These are phyloP conservation scores for Telmatherina bonti DNA, from an alignment of 2,797 vertebrate species.

Conservation along the genomic window DNA sequence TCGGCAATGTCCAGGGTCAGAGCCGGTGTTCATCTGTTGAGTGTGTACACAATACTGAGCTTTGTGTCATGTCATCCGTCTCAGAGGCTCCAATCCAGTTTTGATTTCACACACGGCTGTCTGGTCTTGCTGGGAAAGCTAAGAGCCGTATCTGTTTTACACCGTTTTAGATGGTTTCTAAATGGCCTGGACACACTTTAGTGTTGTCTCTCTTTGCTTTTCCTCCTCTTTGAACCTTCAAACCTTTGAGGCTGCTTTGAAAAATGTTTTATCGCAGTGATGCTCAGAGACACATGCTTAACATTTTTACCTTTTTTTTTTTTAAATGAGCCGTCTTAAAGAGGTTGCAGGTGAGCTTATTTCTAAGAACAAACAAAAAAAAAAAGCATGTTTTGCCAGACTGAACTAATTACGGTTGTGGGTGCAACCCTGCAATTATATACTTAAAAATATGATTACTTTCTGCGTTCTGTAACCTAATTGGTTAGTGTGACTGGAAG, in stretches of 20 bases:
- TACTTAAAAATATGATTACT: background rate
- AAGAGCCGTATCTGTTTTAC: slow-evolving; percentile 34
- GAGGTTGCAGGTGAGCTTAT: slow-evolving; percentile 22
- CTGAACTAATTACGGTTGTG: slow-evolving; percentile 10
- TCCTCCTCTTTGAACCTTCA: background rate
- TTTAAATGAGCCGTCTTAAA: slow-evolving; percentile 34
- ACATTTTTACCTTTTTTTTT: slow-evolving; percentile 11
- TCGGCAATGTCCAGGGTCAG: slow-evolving; percentile 48
- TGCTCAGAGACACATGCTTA: background rate
- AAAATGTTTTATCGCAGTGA: slow-evolving; percentile 22
- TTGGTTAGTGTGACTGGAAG: slow-evolving; percentile 13
- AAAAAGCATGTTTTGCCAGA: background rate
- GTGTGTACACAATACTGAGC: slow-evolving; percentile 54
- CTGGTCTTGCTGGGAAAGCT: slow-evolving; percentile 37
- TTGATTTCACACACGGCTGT: slow-evolving; percentile 44
- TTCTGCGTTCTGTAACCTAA: background rate
- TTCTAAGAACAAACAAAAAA: background rate
- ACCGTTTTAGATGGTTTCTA: slow-evolving; percentile 13
- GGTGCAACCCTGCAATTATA: slow-evolving; percentile 4
- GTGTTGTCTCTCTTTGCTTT: slow-evolving; percentile 14
- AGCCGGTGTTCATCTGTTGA: slow-evolving; percentile 59
- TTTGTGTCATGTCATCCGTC: slow-evolving; percentile 39
- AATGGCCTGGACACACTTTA: slow-evolving; percentile 6
- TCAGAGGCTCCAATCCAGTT: slow-evolving; percentile 52
- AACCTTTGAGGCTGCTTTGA: background rate